phyloP scores from a whole-genome alignment of 2,888 invertebrate species.

The Merodon equestris region DNA sequence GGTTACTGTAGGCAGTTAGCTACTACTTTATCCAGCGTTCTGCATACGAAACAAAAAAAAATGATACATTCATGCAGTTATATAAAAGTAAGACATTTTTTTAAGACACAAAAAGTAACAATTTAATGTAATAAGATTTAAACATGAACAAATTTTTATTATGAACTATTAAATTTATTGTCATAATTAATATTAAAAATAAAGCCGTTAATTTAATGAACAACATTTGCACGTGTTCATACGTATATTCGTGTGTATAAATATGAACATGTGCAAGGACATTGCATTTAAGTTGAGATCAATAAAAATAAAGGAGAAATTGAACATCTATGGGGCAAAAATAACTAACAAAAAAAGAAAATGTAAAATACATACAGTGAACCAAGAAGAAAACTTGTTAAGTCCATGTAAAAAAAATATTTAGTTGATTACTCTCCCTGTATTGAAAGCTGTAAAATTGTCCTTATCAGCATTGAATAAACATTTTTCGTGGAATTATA shows the following conservation, averaged over 20 bases:
- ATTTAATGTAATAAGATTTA: no score
- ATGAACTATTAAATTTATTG: constrained; percentile 62
- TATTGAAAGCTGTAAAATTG: no score
- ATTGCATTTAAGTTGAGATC: constrained; percentile 53
- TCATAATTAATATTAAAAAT: constrained; percentile 65
- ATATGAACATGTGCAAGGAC: constrained; percentile 41
- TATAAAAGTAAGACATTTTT: constrained; percentile 8
- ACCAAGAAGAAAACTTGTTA: no score
- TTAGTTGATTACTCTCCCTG: no score
- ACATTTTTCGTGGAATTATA: no score
- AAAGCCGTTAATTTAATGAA: constrained; percentile 60
- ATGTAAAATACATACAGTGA: neutral
- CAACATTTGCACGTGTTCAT: constrained; percentile 50
- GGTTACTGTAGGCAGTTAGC: no score
- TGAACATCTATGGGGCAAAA: no score
- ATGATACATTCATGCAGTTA: no score
- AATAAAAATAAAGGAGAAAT: constrained; percentile 19
- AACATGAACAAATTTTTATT: constrained; percentile 60
- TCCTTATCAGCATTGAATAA: no score
- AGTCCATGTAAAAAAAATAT: no score
- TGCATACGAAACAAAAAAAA: no score
- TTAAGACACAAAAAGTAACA: constrained; percentile 23
- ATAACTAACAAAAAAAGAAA: constrained; percentile 2
- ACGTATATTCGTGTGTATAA: constrained; percentile 28
- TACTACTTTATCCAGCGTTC: no score